Base-by-base conservation (phyloP, 2,113 vertebrate species). In the Willisornis vidua region DNA sequence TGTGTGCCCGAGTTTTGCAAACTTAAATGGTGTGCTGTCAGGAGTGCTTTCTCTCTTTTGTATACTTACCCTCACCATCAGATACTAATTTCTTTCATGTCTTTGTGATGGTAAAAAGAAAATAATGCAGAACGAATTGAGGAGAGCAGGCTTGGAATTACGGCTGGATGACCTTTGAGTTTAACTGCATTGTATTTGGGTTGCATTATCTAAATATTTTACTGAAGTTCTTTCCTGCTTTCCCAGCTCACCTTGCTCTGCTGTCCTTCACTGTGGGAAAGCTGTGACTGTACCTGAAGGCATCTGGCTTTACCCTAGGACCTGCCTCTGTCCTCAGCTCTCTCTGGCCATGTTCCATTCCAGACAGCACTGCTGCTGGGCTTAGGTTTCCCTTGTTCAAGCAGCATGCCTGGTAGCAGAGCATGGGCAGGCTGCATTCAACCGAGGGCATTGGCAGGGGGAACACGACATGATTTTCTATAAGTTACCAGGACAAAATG, bases 341-440 rank as follows among this genome's bases (percentile, higher is more conserved):
- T 23, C 20, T 37, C 58, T 54, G 76, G 37, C 43, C 39, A 4
- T 0, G 0, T 12, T 23, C 12, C 19, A 14, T 19, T 20, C 26
- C 3, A 7, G 15, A 10, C 19, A 23, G 49, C 39, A 6, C 0
- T 1, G 58, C 52, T 63, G 43, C 33, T n/a, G 73, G 35, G 68
- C 39, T 85, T n/a, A 33, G 51, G 19, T 49, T 82, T 74, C 65
- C 41, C 43, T 49, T 3, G 0, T 74, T 65, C 33, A 17, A 22
- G 63, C 2, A 28, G 49, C 2, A 24, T 0, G 0, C 2, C 39
- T 67, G 68, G 54, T 63, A 61, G 85, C 55, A 65, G 49, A 35
- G 35, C 0, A 8, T 13, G 49, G 26, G 41, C 25, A 10, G 2
- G 11, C 26, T 29, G 16, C 25, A 6, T 12, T 37, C 13, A 29